Conservation (phyloP, 2,888 invertebrate genomes). For the Drosophila parthenogenetica region DNA sequence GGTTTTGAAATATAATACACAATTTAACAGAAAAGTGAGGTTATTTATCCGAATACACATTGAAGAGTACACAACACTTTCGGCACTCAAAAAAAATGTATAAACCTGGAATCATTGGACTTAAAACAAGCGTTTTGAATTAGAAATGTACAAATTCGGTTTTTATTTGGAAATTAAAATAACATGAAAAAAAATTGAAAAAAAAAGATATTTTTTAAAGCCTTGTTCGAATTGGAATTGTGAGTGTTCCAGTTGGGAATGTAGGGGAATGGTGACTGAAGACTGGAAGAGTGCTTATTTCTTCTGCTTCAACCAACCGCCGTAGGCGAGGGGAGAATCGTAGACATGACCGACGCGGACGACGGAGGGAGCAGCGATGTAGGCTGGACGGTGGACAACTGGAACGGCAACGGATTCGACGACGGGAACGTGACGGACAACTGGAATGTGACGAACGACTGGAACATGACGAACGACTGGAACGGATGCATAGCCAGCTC, state of each 20-base stretch:
- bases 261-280: not conserved
- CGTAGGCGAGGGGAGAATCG: slow-evolving; percentile 64
- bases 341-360: slow-evolving; percentile 55
- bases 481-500: slow-evolving; percentile 42
- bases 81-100: too few relatives aligned
- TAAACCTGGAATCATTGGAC: not conserved
- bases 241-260: not conserved
- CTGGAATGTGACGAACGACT: slow-evolving; percentile 44
- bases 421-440: slow-evolving; percentile 51
- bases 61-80: too few relatives aligned
- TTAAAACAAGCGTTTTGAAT: not conserved
- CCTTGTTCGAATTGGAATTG: not conserved
- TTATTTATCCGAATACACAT: too few relatives aligned
- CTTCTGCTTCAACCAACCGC: slow-evolving; percentile 66
- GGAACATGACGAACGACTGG: slow-evolving; percentile 49
- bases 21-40: too few relatives aligned
- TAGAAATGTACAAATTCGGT: slow-evolving; percentile 31
- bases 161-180: slow-evolving; percentile 29
- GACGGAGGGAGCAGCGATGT: slow-evolving; percentile 38
- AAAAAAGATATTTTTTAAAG: slow-evolving; percentile 9
- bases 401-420: slow-evolving; percentile 49
- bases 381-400: slow-evolving; percentile 50
- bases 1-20: too few relatives aligned
- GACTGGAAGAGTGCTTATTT: slow-evolving; percentile 29
- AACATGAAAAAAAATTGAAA: slow-evolving; percentile 24